Conservation (phyloP, 2,113 vertebrate genomes). For the Anolis sagrei region DNA sequence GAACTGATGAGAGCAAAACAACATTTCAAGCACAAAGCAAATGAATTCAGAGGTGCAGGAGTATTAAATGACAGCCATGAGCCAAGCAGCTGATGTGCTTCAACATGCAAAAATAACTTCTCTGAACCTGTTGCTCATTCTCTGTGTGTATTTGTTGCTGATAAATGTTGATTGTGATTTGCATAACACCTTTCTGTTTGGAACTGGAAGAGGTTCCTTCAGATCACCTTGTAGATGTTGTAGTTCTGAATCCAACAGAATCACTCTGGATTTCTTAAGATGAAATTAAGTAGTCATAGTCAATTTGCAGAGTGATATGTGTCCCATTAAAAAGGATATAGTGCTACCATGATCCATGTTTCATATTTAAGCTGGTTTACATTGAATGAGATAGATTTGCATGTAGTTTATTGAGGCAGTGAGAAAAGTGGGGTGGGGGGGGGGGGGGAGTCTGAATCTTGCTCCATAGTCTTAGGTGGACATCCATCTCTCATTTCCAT, state of each 20-base stretch:
- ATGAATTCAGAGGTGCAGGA: not conserved
- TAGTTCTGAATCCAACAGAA: slow-evolving; percentile 12
- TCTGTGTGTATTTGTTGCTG: slow-evolving; percentile 21
- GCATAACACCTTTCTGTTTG: slow-evolving; percentile 16
- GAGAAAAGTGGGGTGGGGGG: not conserved
- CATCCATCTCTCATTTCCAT: too few species aligned
- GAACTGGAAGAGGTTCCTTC: slow-evolving; percentile 23
- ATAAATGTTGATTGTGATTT: slow-evolving; percentile 18
- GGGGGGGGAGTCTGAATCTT: not conserved
- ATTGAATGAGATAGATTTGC: not conserved
- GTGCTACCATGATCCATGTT: not conserved
- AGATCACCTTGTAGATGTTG: slow-evolving; percentile 12
- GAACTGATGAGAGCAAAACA: slow-evolving; percentile 8
- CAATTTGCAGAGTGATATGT: not conserved
- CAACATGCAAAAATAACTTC: slow-evolving; percentile 39
- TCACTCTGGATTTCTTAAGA: not conserved
- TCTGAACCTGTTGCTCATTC: slow-evolving; percentile 19
- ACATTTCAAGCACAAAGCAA: slow-evolving; percentile 22
- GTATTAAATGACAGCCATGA: slow-evolving; percentile 29
- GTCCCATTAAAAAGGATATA: not conserved
- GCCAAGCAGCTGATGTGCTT: slow-evolving; percentile 33
- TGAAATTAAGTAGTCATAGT: not conserved
- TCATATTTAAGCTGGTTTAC: not conserved
- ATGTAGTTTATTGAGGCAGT: not conserved
- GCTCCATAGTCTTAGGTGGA: too few species aligned